Evolutionary conservation across 2,888 invertebrate genomes (phyloP).

Genomic region (Incurvaria masculella): DNA sequence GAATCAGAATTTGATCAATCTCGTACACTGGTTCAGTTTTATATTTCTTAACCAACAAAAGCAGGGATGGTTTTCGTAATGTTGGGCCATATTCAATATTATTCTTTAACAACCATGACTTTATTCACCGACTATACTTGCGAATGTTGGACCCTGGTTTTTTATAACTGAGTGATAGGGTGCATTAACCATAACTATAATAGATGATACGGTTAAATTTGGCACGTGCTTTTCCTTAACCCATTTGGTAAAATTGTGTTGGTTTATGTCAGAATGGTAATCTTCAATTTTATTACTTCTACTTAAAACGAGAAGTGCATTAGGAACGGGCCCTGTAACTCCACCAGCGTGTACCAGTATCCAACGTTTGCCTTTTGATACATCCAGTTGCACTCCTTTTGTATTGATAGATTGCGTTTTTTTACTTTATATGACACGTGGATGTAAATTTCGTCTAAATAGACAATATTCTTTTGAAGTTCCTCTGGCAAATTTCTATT

Average conservation of each 20-base stretch:
- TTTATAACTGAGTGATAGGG: slow-evolving; percentile 3
- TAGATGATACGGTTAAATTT: slow-evolving; percentile 1
- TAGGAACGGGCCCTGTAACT: too few species aligned
- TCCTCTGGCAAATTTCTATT: too few species aligned
- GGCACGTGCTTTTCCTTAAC: slow-evolving; percentile 4
- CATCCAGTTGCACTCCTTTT: too few species aligned
- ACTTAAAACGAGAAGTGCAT: slow-evolving; percentile 3
- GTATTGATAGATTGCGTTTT: too few species aligned
- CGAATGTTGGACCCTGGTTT: slow-evolving; percentile 4
- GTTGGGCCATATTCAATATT: neutral
- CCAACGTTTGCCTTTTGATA: too few species aligned
- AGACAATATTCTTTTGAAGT: too few species aligned
- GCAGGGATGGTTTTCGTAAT: slow-evolving; percentile 2
- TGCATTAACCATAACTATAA: slow-evolving; percentile 4
- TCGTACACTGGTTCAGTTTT: slow-evolving; percentile 1
- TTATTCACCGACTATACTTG: slow-evolving; percentile 2
- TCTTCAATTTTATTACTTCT: neutral
- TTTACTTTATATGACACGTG: too few species aligned
- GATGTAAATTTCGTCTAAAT: neutral
- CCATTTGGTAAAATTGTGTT: slow-evolving; percentile 6
- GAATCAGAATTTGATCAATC: slow-evolving; percentile 4
- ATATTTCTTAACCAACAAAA: slow-evolving; percentile 1
- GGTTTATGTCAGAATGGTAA: slow-evolving; percentile 4
- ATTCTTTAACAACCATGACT: slow-evolving; percentile 4
- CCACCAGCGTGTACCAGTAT: too few species aligned